Base-by-base conservation (phyloP, 1,140 invertebrate genomes). In the Babylonia areolata region DNA sequence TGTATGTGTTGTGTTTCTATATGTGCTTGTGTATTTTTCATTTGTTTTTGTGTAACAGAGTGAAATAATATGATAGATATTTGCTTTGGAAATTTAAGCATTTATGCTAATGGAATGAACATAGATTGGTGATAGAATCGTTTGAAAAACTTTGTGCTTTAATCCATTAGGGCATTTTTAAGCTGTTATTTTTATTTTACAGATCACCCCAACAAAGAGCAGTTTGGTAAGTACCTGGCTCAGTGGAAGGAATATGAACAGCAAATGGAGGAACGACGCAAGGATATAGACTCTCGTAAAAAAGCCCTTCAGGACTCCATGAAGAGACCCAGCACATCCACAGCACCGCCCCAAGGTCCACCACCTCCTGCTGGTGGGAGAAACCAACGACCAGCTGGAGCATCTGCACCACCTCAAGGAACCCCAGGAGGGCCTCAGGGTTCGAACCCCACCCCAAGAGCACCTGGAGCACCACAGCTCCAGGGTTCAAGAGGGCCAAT, bases 171-270 rank as follows among this genome's bases (percentile, higher is more conserved):
- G n/a, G n/a, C n/a, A n/a, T n/a, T n/a, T n/a, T n/a, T n/a, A n/a
- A n/a, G n/a, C n/a, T n/a, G n/a, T n/a, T n/a, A n/a, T n/a, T n/a
- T n/a, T n/a, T n/a, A n/a, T n/a, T n/a, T n/a, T n/a, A n/a, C 87
- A 94, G 93, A 94, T 88, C 94, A 95, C 87, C 94, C 94, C n/a
- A 94, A 95, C 84, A 92, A 92, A 87, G 93, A 95, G 40, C 94
- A 93, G 83, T 95, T 92, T 89, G 87, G 90, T 20, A 93, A 92
- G 79, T 95, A 94, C 88, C 93, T 94, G 81, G 86, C 92, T 33
- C 94, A 95, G 88, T 95, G 93, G 93, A 91, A 93, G 77, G 86
- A 90, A 28, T 94, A 93, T 91, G 92, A 94, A 82, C 87, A 91
- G 51, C 93, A 94, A 73, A 94, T 95, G 94, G 92, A 92, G 64